These are phyloP conservation scores for Orestias chungarensis DNA, from an alignment of 2,797 vertebrate species.

Conservation along the genomic window DNA sequence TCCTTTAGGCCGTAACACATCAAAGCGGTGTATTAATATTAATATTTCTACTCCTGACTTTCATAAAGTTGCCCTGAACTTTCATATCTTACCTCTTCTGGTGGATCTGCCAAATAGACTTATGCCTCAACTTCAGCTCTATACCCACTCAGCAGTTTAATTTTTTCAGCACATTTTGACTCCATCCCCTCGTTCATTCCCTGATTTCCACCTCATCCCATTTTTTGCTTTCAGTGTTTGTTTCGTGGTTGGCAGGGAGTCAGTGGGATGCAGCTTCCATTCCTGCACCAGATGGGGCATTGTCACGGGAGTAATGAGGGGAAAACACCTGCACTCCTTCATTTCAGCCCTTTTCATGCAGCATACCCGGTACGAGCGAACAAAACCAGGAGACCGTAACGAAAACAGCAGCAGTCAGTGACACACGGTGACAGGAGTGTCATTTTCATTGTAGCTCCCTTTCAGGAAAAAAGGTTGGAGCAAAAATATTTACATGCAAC, in stretches of 20 bases:
- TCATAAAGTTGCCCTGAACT: constrained; percentile 49
- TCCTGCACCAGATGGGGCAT: constrained; percentile 73
- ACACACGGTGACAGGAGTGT: constrained; percentile 35
- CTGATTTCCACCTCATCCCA: constrained; percentile 38
- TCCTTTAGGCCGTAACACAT: constrained; percentile 44
- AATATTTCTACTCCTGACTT: constrained; percentile 33
- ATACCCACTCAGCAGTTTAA: constrained; percentile 8
- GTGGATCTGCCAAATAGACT: constrained; percentile 29
- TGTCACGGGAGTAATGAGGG: constrained; percentile 77
- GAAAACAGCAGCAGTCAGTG: constrained; percentile 52
- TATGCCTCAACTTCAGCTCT: constrained; percentile 25
- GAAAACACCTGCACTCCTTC: constrained; percentile 74
- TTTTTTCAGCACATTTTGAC: constrained; percentile 34
- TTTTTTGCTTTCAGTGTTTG: constrained; percentile 68
- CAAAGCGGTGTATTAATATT: constrained; percentile 52
- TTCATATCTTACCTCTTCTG: constrained; percentile 33
- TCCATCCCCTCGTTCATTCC: constrained; percentile 37
- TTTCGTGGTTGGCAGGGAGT: constrained; percentile 70
- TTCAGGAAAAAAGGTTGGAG: constrained; percentile 18
- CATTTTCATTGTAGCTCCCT: constrained; percentile 38
- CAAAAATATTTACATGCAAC: background rate
- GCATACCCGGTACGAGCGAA: constrained; percentile 64
- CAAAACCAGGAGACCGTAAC: constrained; percentile 70
- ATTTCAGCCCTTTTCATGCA: constrained; percentile 64
- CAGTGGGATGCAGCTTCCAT: constrained; percentile 50